A percentile compares a stretch with the other conserved stretches of the same genome.
Conservation (phyloP, 2,888 invertebrate species). For the Cephus runcator region DNA sequence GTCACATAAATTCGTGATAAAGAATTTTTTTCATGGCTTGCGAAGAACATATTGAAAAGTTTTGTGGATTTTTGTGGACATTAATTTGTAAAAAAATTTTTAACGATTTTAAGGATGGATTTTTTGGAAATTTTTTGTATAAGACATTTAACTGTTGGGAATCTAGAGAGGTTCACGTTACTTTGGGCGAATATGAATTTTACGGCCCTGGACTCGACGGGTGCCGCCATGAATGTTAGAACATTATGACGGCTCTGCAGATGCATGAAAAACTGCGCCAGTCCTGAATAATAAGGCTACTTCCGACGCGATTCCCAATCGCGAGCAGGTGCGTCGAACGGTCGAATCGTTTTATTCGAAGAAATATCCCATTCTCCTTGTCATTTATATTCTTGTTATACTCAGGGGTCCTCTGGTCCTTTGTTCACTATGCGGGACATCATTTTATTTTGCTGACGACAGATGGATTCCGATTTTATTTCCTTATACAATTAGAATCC, state of each 20-base stretch:
- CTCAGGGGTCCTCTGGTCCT: conserved; percentile 7
- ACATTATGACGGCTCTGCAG: conserved; percentile 19
- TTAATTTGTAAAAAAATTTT: background rate
- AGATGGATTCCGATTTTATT: background rate
- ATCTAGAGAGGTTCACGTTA: background rate
- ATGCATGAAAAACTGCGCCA: conserved; percentile 22
- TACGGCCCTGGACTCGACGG: conserved; percentile 16
- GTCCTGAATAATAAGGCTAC: conserved; percentile 23
- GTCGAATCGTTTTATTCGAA: conserved; percentile 23
- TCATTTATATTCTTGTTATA: conserved; percentile 22
- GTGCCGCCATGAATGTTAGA: conserved; percentile 20
- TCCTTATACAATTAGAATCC: background rate
- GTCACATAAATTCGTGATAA: background rate
- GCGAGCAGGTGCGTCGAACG: conserved; percentile 21
- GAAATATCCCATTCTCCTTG: conserved; percentile 10
- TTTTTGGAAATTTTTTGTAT: background rate
- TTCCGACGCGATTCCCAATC: conserved; percentile 23
- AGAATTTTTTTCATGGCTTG: background rate
- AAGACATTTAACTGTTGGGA: background rate
- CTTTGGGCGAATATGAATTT: conserved; percentile 18
- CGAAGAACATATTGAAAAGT: too few relatives aligned
- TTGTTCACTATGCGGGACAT: background rate
- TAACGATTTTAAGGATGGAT: background rate
- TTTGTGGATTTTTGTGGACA: background rate
- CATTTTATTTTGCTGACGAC: background rate